Evolutionary conservation across 2,797 vertebrate species (phyloP).

Genomic region (Sebastes matsubarae): DNA sequence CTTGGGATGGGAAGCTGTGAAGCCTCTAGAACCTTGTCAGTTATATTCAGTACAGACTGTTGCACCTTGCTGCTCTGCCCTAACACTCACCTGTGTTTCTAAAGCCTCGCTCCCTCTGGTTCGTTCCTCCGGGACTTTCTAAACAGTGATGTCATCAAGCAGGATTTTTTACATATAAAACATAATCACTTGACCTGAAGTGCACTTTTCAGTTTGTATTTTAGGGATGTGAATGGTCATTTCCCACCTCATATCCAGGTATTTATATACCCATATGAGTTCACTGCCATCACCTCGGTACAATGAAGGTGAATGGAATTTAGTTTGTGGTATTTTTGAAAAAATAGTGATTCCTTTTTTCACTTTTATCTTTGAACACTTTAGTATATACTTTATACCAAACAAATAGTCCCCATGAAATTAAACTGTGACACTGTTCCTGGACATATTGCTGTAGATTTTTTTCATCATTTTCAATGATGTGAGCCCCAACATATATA

Average conservation of each 20-base stretch:
- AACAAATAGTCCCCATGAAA: neutral
- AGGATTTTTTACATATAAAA: neutral
- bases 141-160: constrained; percentile 2
- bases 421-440: neutral
- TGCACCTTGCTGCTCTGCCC: neutral
- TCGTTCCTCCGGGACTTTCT: neutral
- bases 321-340: neutral
- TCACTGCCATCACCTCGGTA: neutral
- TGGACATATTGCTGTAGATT: neutral
- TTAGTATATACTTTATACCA: neutral
- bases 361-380: no score
- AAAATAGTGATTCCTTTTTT: neutral
- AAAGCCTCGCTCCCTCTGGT: neutral
- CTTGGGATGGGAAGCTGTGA: constrained; percentile 21
- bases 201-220: neutral
- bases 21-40: neutral
- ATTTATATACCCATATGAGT: neutral
- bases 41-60: neutral
- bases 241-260: neutral
- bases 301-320: neutral
- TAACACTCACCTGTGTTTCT: neutral
- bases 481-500: neutral
- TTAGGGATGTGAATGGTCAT: neutral
- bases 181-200: neutral
- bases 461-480: neutral